Evolutionary conservation across 1,140 invertebrate genomes (phyloP).

Genomic region (Drosophila paulistorum): DNA sequence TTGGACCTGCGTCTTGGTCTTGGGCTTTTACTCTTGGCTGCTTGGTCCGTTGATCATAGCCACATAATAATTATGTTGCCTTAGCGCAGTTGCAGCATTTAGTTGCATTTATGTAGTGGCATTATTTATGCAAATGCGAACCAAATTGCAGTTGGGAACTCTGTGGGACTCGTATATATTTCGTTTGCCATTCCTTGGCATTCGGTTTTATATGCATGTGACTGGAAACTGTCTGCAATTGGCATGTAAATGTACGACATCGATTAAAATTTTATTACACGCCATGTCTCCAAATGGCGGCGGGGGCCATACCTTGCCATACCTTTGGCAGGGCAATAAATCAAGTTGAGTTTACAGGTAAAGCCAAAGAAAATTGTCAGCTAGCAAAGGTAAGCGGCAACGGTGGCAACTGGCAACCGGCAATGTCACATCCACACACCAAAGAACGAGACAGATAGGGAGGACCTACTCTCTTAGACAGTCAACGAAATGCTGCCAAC

Average conservation of each 20-base stretch:
- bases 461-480: conserved; percentile 36
- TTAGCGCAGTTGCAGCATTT: conserved; percentile 45
- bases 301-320: conserved; percentile 41
- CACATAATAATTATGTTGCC: conserved; percentile 56
- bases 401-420: neutral
- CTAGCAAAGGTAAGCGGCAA: conserved; percentile 25
- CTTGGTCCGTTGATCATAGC: conserved; percentile 19
- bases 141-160: conserved; percentile 64
- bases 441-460: neutral
- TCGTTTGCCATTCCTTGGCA: conserved; percentile 43
- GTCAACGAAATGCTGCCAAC: conserved; percentile 42
- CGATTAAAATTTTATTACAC: conserved; percentile 82
- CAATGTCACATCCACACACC: neutral
- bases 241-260: conserved; percentile 81
- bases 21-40: neutral
- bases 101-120: conserved; percentile 55
- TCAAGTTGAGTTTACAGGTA: conserved; percentile 79
- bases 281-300: conserved; percentile 59
- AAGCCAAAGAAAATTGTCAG: conserved; percentile 80
- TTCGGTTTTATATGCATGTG: conserved; percentile 72
- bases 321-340: conserved; percentile 61
- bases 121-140: conserved; percentile 74
- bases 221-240: conserved; percentile 68
- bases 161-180: conserved; percentile 22
- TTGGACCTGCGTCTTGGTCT: neutral